Evolutionary conservation across 2,888 invertebrate genomes (phyloP).

Genomic region (Neria commutata): DNA sequence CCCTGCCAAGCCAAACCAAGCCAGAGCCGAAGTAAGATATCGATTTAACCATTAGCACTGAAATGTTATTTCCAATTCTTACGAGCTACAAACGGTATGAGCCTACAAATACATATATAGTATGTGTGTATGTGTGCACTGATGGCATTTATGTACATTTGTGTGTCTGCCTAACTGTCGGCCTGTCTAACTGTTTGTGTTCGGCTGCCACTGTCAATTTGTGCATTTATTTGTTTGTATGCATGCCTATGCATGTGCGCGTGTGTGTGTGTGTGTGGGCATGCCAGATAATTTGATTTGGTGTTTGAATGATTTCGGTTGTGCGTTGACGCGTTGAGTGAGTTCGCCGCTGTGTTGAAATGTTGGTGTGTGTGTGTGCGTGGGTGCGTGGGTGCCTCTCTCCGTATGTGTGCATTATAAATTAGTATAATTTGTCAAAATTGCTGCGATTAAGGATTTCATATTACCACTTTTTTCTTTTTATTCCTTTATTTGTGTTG

Average conservation of each 20-base stretch:
- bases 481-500: too few relatives aligned
- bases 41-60: constrained; percentile 29
- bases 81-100: too few relatives aligned
- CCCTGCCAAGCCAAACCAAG: too few relatives aligned
- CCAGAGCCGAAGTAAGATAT: too few relatives aligned
- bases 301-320: constrained; percentile 17
- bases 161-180: background rate
- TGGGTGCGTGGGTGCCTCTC: background rate
- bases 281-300: constrained; percentile 18
- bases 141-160: background rate
- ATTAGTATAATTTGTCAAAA: constrained; percentile 21
- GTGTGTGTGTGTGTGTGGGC: constrained; percentile 8
- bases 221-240: too few relatives aligned
- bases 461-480: background rate
- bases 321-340: background rate
- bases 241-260: background rate
- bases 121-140: background rate
- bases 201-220: too few relatives aligned
- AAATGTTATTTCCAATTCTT: constrained; percentile 18
- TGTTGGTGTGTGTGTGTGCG: background rate
- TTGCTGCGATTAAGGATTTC: constrained; percentile 12
- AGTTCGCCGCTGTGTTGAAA: background rate
- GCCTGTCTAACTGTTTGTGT: background rate
- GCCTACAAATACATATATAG: too few relatives aligned
- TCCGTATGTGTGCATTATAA: constrained; percentile 7